These are phyloP conservation scores for Macrostomum lignano DNA, from an alignment of 1,140 invertebrate genomes.

Conservation along the genomic window DNA sequence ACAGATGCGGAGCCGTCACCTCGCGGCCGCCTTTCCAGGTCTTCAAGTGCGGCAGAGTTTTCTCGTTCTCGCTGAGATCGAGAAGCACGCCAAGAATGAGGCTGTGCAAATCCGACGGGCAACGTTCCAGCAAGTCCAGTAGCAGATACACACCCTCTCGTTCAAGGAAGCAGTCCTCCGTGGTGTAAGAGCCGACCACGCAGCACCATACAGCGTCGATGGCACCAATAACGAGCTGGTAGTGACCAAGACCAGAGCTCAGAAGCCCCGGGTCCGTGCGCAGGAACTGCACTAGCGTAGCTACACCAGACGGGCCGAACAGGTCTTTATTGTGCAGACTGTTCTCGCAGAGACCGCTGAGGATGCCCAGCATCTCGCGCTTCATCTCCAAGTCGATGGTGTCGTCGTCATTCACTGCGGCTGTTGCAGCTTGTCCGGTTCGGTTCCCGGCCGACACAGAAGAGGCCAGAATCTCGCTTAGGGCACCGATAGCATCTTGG, in stretches of 20 bases:
- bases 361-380: slow-evolving; percentile 22
- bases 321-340: slow-evolving; percentile 25
- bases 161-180: slow-evolving; percentile 25
- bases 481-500: too few relatives aligned
- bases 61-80: slow-evolving; percentile 25
- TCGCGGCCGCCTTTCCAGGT: slow-evolving; percentile 24
- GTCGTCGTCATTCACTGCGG: too few relatives aligned
- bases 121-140: slow-evolving; percentile 22
- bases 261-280: slow-evolving; percentile 16
- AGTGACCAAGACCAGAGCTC: slow-evolving; percentile 22
- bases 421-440: too few relatives aligned
- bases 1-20: slow-evolving; percentile 20
- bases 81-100: slow-evolving; percentile 23
- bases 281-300: slow-evolving; percentile 18
- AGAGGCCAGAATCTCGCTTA: too few relatives aligned
- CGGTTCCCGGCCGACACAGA: too few relatives aligned
- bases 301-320: slow-evolving; percentile 21
- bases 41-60: slow-evolving; percentile 19
- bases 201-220: slow-evolving; percentile 26
- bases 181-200: slow-evolving; percentile 20
- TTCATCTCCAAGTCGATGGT: slow-evolving; percentile 26
- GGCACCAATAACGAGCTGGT: slow-evolving; percentile 18
- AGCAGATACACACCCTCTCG: slow-evolving; percentile 24
- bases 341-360: slow-evolving; percentile 22
- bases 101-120: slow-evolving; percentile 23